Base-by-base conservation (phyloP, 1,140 invertebrate species). In the Drosophila lacteicornis region DNA sequence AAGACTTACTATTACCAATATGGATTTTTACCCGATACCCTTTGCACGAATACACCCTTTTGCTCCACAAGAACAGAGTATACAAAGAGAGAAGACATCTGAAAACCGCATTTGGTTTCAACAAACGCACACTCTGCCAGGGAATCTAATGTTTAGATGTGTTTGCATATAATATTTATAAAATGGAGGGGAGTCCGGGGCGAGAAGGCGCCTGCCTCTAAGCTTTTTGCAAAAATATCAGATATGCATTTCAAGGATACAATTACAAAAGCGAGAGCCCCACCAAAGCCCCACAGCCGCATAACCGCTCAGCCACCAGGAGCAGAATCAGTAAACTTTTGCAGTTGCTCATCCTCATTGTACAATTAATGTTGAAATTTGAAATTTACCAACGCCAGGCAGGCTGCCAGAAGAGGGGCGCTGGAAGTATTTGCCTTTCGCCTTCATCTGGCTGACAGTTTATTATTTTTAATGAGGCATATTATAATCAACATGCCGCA, bases 381-480 rank as follows among this genome's bases (percentile, higher is more conserved):
- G 61, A 78, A 81, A 78, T 81, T 62, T 66, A 74, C 33, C 42
- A 59, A 66, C 58, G 19, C 13, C 36, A 36, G 33, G 33, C 33
- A 36, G 33, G 9, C 33, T 11, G 30, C 8, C 40, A 56, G 17
- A 11, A 11, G 25, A 4, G 33, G 51, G 8, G 27, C 7, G n/a
- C 12, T 17, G 36, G 30, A 74, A 82, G 69, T 86, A 70, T 78
- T 88, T 81, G 69, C 46, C 78, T 45, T 69, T 82, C 63, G 80
- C 80, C 80, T 82, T 84, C 80, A 80, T 83, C 80, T 83, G 25
- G 22, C 77, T 83, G 84, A 88, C 84, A 88, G 84, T 87, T 87
- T 88, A 88, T 87, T 87, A 87, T 88, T 87, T 87, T 87, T 87
- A 87, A 87, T 87, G 84, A 87, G 84, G 84, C 84, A 70, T 87